These are phyloP conservation scores for Mormoops blainvillei DNA, from an alignment of 2,113 vertebrate species.

Conservation along the genomic window DNA sequence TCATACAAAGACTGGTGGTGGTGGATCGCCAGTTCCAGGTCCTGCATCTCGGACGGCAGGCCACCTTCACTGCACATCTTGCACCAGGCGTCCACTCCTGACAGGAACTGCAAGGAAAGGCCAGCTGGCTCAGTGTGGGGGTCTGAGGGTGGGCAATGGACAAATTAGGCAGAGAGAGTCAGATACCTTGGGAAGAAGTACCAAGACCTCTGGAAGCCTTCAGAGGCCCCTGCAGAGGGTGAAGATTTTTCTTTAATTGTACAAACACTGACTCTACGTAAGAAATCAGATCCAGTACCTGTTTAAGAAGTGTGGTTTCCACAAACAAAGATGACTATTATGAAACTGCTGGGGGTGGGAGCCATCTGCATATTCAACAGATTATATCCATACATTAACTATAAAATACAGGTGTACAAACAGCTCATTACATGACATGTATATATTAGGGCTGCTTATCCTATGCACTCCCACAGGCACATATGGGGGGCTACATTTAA, in stretches of 20 bases:
- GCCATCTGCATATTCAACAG: not conserved
- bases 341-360: not conserved
- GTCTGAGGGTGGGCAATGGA: not conserved
- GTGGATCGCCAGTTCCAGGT: conserved; percentile 95
- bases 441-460: not conserved
- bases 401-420: not conserved
- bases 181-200: not conserved
- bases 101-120: conserved; percentile 88
- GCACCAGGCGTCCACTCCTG: conserved; percentile 97
- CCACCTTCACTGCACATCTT: conserved; percentile 98
- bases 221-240: not conserved
- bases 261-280: not conserved
- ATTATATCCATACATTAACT: not conserved
- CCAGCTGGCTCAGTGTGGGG: not conserved
- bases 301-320: not conserved
- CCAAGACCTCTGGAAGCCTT: not conserved
- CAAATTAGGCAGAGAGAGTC: not conserved
- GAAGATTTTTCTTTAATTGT: not conserved
- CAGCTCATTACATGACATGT: not conserved
- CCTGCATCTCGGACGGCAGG: conserved; percentile 95
- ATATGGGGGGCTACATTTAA: not conserved
- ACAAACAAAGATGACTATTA: not conserved
- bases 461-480: not conserved
- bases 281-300: not conserved
- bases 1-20: conserved; percentile 97